These are phyloP conservation scores for Mareca strepera DNA, from an alignment of 2,797 vertebrate species.

Conservation along the genomic window DNA sequence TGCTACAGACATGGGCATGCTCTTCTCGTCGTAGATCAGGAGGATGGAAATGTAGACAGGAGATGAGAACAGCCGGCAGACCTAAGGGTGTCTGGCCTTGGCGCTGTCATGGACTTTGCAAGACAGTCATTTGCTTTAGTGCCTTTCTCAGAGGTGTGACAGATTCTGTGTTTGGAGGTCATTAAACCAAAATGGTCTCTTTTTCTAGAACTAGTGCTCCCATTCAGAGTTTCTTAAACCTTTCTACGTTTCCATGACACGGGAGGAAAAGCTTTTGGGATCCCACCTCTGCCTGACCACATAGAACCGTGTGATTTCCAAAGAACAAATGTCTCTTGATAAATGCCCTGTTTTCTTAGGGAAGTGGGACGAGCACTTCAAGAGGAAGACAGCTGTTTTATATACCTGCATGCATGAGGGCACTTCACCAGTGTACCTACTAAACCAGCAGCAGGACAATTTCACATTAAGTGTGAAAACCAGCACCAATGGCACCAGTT, in stretches of 20 bases:
- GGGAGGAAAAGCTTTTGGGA: neutral
- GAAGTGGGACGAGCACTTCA: neutral
- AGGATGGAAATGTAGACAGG: neutral
- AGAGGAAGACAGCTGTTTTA: neutral
- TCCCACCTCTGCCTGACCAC: neutral
- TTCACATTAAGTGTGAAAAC: neutral
- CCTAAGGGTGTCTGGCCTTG: neutral
- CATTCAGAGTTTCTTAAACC: neutral
- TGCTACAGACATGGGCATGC: neutral
- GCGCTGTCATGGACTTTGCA: neutral
- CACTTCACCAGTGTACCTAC: neutral
- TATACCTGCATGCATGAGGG: neutral
- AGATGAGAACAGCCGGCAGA: constrained; percentile 1
- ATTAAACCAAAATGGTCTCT: neutral
- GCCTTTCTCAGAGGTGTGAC: neutral
- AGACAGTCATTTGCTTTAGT: constrained; percentile 15
- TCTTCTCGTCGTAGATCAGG: neutral
- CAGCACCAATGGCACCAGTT: neutral
- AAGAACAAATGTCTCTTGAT: neutral
- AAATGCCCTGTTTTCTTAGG: neutral
- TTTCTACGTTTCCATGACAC: neutral
- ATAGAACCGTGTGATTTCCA: neutral
- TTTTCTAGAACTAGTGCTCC: neutral
- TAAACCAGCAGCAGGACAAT: neutral
- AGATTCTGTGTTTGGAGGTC: neutral